A percentile compares a stretch with the other conserved stretches of the same genome.
phyloP scores from a whole-genome alignment of 2,113 vertebrate species.

The Sphaerodactylus townsendi region DNA sequence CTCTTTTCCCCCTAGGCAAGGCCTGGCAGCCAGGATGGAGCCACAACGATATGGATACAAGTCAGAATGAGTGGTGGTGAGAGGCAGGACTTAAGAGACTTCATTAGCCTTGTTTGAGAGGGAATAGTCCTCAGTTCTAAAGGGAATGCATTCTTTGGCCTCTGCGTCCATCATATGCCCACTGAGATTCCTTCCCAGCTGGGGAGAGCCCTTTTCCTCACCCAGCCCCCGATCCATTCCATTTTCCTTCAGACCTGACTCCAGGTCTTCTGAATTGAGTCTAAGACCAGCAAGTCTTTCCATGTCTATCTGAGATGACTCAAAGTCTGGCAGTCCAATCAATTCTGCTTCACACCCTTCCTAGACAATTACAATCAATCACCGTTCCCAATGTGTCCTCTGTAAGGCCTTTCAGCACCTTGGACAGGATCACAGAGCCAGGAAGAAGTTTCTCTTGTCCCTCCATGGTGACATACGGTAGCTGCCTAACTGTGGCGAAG shows the following conservation, averaged over 20 bases:
- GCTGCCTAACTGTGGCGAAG: background rate
- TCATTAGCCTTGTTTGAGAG: no score
- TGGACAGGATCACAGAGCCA: background rate
- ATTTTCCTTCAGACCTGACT: background rate
- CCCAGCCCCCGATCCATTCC: no score
- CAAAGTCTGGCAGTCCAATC: background rate
- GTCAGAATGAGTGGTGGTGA: no score
- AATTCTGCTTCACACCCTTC: background rate
- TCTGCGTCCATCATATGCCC: background rate
- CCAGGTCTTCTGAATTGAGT: background rate
- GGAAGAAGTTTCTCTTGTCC: background rate
- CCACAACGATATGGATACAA: background rate
- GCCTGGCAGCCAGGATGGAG: background rate
- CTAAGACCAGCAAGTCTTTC: background rate
- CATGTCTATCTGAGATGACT: background rate
- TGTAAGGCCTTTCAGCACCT: background rate
- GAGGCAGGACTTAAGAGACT: no score
- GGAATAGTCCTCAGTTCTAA: background rate
- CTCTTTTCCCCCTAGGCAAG: background rate
- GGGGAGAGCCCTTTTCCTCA: background rate
- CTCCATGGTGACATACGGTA: slow-evolving; percentile 54
- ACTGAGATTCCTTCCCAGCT: background rate
- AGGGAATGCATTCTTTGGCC: background rate
- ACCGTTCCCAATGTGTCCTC: background rate
- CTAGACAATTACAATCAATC: background rate